These are phyloP conservation scores for Conistra vaccinii DNA, from an alignment of 2,888 invertebrate species.

Conservation along the genomic window DNA sequence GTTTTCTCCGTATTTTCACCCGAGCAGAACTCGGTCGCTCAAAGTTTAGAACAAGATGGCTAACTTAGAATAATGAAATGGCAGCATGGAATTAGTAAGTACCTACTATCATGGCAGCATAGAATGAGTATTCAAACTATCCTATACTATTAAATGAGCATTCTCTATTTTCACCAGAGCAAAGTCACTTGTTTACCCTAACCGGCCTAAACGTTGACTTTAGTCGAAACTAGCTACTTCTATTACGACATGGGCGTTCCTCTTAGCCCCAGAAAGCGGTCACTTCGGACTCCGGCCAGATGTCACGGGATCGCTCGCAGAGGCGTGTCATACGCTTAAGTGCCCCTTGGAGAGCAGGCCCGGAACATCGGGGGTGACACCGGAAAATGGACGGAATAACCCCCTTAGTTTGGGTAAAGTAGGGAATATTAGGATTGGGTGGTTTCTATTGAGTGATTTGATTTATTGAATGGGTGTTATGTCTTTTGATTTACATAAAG, in stretches of 20 bases:
- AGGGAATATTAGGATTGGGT: conserved; percentile 9
- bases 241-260: conserved; percentile 33
- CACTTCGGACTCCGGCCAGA: conserved; percentile 34
- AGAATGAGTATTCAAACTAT: too few relatives aligned
- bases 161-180: too few relatives aligned
- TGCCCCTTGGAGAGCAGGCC: conserved; percentile 44
- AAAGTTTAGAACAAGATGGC: too few relatives aligned
- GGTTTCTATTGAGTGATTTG: not conserved
- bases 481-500: too few relatives aligned
- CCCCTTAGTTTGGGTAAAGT: conserved; percentile 6
- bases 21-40: too few relatives aligned
- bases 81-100: too few relatives aligned
- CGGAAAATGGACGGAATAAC: conserved; percentile 43
- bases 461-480: too few relatives aligned
- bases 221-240: not conserved
- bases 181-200: not conserved
- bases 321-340: conserved; percentile 54
- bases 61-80: too few relatives aligned
- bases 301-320: conserved; percentile 46
- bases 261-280: conserved; percentile 39
- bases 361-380: conserved; percentile 45
- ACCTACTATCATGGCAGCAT: too few relatives aligned
- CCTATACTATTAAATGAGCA: too few relatives aligned
- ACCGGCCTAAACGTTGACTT: not conserved
- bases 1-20: too few relatives aligned